Evolutionary conservation across 2,797 vertebrate genomes (phyloP).

Genomic region (Parotocinclus haroldoi): DNA sequence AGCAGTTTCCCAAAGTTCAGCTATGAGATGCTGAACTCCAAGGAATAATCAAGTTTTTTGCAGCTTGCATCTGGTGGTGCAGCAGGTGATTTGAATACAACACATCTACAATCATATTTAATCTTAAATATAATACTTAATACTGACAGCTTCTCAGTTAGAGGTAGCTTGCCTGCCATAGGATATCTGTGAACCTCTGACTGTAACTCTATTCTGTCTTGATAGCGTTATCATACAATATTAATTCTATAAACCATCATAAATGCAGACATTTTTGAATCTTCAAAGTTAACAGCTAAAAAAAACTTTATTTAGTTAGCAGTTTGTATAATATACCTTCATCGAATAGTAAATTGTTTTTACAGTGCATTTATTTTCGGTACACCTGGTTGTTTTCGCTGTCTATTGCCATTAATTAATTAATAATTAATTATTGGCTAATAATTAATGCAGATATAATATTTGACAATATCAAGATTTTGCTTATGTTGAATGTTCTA

Average conservation of each 20-base stretch:
- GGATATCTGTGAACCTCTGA: neutral
- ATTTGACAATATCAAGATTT: too few species aligned
- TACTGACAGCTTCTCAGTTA: conserved; percentile 5
- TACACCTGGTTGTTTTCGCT: too few species aligned
- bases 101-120: neutral
- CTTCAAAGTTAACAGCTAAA: too few species aligned
- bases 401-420: too few species aligned
- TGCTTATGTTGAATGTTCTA: too few species aligned
- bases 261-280: conserved; percentile 1
- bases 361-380: too few species aligned
- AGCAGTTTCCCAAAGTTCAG: conserved; percentile 8
- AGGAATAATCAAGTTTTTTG: too few species aligned
- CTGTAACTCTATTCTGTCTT: conserved; percentile 7
- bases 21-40: neutral
- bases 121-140: conserved; percentile 7
- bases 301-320: too few species aligned
- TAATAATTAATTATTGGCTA: too few species aligned
- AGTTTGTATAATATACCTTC: too few species aligned
- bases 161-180: neutral
- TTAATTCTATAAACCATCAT: neutral
- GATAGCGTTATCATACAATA: neutral
- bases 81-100: neutral
- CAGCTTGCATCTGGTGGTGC: conserved; percentile 1
- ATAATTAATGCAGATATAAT: too few species aligned
- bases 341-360: too few species aligned